Evolutionary conservation across 2,797 vertebrate genomes (phyloP).

Genomic region (Cossypha caffra): DNA sequence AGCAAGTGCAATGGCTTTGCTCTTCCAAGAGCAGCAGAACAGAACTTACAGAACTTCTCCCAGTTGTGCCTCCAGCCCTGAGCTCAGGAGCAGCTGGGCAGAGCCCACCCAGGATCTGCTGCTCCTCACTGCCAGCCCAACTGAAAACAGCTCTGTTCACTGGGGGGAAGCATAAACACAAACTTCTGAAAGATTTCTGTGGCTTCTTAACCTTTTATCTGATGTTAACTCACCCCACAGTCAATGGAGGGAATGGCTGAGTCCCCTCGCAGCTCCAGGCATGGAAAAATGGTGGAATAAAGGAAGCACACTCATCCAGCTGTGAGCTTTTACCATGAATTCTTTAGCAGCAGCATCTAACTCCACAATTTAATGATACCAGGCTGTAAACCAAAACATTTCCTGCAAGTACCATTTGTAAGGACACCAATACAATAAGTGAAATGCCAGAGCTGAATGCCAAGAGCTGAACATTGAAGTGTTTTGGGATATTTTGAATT

Average conservation of each 20-base stretch:
- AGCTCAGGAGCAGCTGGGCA: neutral
- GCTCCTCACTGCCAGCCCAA: neutral
- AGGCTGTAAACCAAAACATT: neutral
- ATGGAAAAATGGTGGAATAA: neutral
- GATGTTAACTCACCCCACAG: neutral
- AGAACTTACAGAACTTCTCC: neutral
- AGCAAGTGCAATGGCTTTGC: neutral
- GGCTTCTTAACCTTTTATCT: neutral
- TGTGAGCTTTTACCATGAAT: accelerated
- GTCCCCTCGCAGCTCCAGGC: neutral
- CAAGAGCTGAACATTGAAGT: neutral
- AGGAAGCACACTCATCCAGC: neutral
- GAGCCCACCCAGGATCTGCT: neutral
- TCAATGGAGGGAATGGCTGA: neutral
- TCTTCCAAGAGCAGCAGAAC: no score
- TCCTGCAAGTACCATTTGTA: neutral
- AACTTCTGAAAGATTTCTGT: accelerated
- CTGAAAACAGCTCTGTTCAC: no score
- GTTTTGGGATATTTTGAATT: neutral
- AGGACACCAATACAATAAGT: neutral
- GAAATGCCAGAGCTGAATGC: neutral
- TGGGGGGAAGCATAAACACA: neutral
- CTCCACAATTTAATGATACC: neutral
- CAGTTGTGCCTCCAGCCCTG: neutral
- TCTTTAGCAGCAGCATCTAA: neutral